Conservation (phyloP, 2,113 vertebrate species). For the Oceanites oceanicus region DNA sequence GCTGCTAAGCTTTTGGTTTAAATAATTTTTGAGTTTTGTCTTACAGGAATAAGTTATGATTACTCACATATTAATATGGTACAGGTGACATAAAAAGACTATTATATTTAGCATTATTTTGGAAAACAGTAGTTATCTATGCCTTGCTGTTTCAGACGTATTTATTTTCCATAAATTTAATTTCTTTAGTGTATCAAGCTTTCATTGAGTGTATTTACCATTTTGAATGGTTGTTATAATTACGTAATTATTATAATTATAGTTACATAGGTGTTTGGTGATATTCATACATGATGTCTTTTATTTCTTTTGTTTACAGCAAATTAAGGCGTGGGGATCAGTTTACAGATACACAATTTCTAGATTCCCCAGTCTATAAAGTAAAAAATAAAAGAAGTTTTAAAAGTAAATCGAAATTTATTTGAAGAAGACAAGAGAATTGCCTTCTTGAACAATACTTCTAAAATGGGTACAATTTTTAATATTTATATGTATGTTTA, state of each 20-base stretch:
- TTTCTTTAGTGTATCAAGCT: neutral
- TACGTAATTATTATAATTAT: neutral
- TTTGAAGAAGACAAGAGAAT: neutral
- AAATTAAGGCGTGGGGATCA: slow-evolving; percentile 74
- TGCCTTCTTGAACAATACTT: neutral
- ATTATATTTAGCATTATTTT: neutral
- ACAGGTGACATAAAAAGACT: neutral
- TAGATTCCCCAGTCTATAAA: slow-evolving; percentile 33
- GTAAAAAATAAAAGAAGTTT: slow-evolving; percentile 33
- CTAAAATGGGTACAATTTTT: neutral
- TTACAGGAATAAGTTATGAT: neutral
- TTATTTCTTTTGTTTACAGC: slow-evolving; percentile 63
- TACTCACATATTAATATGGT: neutral
- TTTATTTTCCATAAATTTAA: neutral
- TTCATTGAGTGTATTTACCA: neutral
- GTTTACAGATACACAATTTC: slow-evolving; percentile 56
- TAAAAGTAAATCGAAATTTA: slow-evolving; percentile 62
- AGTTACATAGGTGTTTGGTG: neutral
- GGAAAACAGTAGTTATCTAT: neutral
- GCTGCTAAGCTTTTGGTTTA: neutral
- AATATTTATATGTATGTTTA: neutral
- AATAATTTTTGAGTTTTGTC: neutral
- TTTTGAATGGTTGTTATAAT: neutral
- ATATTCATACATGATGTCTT: neutral
- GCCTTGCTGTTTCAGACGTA: neutral